Evolutionary conservation across 1,140 invertebrate genomes (phyloP), one percentile per base, ranked within the genome.

Genomic region (Phortica variegata): DNA sequence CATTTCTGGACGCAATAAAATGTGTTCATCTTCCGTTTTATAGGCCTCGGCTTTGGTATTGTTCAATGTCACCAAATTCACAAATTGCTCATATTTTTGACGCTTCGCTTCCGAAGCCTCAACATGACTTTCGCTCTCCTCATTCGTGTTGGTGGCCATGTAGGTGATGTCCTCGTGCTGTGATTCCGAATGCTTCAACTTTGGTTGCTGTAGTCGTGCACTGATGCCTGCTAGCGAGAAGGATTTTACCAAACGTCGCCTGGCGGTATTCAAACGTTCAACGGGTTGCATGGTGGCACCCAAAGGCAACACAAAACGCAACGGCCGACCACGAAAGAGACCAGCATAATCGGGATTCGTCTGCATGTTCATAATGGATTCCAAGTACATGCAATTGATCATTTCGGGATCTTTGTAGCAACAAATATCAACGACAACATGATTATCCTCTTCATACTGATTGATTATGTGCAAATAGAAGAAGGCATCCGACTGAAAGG

Each of bases 391-490:
- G 54, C 88, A 92, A 53, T 93, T 85, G 12, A 94, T 73, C 81
- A 91, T 89, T 50, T 85, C 81, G 0, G 90, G 82, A 78, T 93
- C 84, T 49, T 86, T 83, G 65, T 93, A 95, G 41, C 84, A 83
- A 61, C 90, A 93, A 26, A 95, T 82, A 65, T 95, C 92, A 0
- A 95, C 73, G 2, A 93, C 73, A 37, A 90, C 79, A 49, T 83
- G 79, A n/a, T 82, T 79, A 34, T 87, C 83, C 38, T 79, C 78
- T 65, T 93, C 92, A 65, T 86, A 96, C 42, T 88, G 85, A 77
- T 96, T 96, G 43, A 95, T 91, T 23, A 92, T 88, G 65, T 96
- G 93, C 2, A 95, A 80, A 57, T 87, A 93, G 65, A 95, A 94
- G 51, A 95, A 87, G 0, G 85, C 77, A 45, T 90, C 85, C 0